Evolutionary conservation across 1,140 invertebrate species (phyloP).

Genomic region (Ips typographus): DNA sequence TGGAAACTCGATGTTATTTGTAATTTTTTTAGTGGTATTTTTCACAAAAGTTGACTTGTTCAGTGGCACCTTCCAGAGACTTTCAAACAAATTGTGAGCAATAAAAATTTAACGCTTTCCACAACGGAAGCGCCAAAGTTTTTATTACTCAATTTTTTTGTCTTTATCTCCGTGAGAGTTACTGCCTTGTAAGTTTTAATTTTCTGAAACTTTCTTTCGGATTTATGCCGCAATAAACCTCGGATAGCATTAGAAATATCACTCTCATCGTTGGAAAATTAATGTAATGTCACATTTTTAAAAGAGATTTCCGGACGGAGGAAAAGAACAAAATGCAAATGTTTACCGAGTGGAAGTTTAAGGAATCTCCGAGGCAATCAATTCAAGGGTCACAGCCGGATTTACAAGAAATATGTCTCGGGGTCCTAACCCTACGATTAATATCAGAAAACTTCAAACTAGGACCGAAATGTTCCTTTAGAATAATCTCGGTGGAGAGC

Average conservation of each 20-base stretch:
- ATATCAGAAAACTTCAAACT: not conserved
- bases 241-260: not conserved
- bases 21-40: slow-evolving; percentile 1
- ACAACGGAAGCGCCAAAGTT: not conserved
- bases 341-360: no score
- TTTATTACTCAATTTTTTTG: slow-evolving; percentile 9
- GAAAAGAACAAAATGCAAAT: no score
- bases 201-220: not conserved
- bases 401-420: slow-evolving; percentile 2
- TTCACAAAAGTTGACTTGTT: not conserved
- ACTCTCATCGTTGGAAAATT: not conserved
- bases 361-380: not conserved
- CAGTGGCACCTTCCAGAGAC: not conserved
- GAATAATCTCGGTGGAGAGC: not conserved
- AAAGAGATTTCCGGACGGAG: no score
- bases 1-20: not conserved
- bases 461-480: not conserved
- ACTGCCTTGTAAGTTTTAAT: slow-evolving; percentile 10
- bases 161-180: not conserved
- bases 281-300: not conserved
- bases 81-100: slow-evolving; percentile 5
- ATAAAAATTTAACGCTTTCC: slow-evolving; percentile 10
- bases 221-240: not conserved
- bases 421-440: not conserved
- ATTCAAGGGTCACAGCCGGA: not conserved